Conservation (phyloP, 2,888 invertebrate genomes). For the Mermis nigrescens region DNA sequence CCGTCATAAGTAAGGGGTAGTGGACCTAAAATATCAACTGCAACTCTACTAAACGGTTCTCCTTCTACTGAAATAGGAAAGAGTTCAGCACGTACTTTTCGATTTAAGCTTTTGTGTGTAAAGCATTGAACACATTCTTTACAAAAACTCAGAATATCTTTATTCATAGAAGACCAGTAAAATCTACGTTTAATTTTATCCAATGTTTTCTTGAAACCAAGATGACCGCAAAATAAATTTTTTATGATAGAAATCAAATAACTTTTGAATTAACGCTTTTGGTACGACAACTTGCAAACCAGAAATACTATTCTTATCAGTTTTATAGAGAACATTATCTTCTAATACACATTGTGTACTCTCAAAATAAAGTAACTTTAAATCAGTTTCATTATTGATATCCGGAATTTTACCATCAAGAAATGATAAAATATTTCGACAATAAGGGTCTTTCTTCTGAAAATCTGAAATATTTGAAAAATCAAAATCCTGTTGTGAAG, state of each 20-base stretch:
- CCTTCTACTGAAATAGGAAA: not conserved
- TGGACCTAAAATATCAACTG: conserved; percentile 14
- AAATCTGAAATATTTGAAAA: no score
- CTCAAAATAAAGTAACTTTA: no score
- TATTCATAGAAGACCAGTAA: conserved; percentile 15
- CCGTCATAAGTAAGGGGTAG: conserved; percentile 11
- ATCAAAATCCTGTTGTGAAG: no score
- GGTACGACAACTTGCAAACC: no score
- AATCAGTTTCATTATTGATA: no score
- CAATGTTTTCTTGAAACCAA: not conserved
- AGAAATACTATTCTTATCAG: no score
- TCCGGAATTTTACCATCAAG: no score
- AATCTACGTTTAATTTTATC: not conserved
- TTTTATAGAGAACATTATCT: no score
- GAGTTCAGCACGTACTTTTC: not conserved
- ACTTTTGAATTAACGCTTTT: no score
- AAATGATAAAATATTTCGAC: no score
- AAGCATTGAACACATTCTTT: conserved; percentile 14
- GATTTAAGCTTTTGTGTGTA: conserved; percentile 9
- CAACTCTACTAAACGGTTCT: not conserved
- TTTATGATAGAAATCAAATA: no score
- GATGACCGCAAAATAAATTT: not conserved
- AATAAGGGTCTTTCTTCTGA: not conserved
- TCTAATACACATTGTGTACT: no score
- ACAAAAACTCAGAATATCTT: conserved; percentile 9